Evolutionary conservation across 2,888 invertebrate genomes (phyloP).

Genomic region (Boloria selene): DNA sequence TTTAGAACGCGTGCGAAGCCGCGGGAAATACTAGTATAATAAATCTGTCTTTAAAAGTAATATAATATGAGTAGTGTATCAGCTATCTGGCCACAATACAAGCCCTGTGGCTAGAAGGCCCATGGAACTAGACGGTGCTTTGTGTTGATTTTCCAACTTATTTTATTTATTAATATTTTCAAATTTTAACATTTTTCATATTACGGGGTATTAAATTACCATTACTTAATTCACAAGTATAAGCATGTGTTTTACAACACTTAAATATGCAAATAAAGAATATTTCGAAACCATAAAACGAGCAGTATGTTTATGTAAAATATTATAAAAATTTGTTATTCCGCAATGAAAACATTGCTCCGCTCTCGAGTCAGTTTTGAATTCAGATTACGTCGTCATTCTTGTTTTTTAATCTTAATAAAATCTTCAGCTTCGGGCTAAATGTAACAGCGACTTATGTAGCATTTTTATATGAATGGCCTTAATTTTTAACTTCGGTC

Average conservation of each 20-base stretch:
- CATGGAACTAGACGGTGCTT: too few species aligned
- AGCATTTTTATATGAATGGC: slow-evolving; percentile 6
- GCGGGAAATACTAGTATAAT: too few species aligned
- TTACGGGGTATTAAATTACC: too few species aligned
- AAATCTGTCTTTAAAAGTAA: too few species aligned
- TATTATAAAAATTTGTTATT: slow-evolving; percentile 18
- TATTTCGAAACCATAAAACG: background rate
- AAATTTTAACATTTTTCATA: too few species aligned
- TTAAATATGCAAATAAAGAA: background rate
- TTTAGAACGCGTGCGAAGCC: too few species aligned
- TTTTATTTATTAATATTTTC: too few species aligned
- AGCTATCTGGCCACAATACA: too few species aligned
- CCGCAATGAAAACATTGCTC: slow-evolving; percentile 23
- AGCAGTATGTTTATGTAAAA: slow-evolving; percentile 20
- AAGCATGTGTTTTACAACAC: background rate
- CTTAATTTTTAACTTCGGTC: slow-evolving; percentile 5
- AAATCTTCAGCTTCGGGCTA: slow-evolving; percentile 26
- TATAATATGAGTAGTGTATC: too few species aligned
- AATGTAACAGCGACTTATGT: slow-evolving; percentile 14
- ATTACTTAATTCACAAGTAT: too few species aligned
- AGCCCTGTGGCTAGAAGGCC: too few species aligned
- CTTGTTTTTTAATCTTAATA: slow-evolving; percentile 31
- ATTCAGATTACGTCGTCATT: slow-evolving; percentile 26
- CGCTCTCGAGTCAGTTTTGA: slow-evolving; percentile 15
- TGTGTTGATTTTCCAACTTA: too few species aligned